Percentiles rank a stretch among this genome's conserved stretches.
Conservation (phyloP, 1,140 invertebrate genomes). For the Aricia agestis region DNA sequence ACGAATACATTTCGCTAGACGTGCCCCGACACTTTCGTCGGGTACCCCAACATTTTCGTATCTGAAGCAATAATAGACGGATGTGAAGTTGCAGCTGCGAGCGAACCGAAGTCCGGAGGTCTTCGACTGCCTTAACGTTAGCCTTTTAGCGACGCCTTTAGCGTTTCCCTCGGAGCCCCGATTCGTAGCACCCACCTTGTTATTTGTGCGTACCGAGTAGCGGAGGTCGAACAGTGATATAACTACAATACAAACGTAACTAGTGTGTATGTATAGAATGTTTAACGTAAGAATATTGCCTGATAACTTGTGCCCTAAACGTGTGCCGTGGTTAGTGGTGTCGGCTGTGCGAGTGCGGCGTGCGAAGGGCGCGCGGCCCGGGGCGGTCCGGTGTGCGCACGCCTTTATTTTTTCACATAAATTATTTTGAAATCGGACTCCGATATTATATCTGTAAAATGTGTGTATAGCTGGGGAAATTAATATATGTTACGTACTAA, state of each 20-base stretch:
- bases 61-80: constrained; percentile 66
- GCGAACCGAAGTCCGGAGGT: constrained; percentile 33
- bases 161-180: neutral
- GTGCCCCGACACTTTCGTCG: neutral
- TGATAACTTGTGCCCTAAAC: constrained; percentile 67
- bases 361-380: constrained; percentile 35
- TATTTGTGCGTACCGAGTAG: neutral
- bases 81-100: constrained; percentile 55
- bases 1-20: neutral
- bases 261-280: constrained; percentile 57
- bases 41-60: neutral
- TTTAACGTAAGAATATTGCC: constrained; percentile 55
- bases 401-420: constrained; percentile 40
- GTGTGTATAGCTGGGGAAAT: constrained; percentile 72
- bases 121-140: constrained; percentile 47
- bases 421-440: constrained; percentile 54
- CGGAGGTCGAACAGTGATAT: constrained; percentile 54
- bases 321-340: constrained; percentile 55
- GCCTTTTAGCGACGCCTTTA: constrained; percentile 10
- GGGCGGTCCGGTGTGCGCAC: constrained; percentile 32
- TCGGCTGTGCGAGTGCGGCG: constrained; percentile 38
- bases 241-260: constrained; percentile 58
- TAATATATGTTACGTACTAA: constrained; percentile 70
- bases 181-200: constrained; percentile 3
- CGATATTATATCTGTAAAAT: constrained; percentile 65